These are phyloP conservation scores for Catonia carolina DNA, from an alignment of 2,888 invertebrate species.

Conservation along the genomic window DNA sequence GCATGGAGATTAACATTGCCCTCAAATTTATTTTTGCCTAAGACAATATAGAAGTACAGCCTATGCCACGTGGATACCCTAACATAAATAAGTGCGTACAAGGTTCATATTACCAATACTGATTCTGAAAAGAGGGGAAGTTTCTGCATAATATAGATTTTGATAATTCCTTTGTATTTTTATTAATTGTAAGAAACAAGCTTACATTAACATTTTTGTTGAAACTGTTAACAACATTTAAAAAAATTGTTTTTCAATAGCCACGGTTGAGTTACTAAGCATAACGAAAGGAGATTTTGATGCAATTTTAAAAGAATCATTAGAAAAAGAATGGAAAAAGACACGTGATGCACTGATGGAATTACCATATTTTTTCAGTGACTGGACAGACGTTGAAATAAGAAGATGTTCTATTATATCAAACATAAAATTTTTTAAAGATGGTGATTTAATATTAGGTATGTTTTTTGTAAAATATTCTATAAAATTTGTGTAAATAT, in stretches of 20 bases:
- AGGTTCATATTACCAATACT: too few relatives aligned
- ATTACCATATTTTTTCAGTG: not conserved
- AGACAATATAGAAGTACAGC: too few relatives aligned
- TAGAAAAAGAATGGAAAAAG: conserved; percentile 1
- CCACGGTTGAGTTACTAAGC: not conserved
- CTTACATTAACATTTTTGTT: not conserved
- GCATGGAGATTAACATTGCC: too few relatives aligned
- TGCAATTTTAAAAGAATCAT: conserved; percentile 2
- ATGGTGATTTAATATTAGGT: conserved; percentile 7
- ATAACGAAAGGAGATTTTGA: conserved; percentile 4
- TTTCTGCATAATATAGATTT: too few relatives aligned
- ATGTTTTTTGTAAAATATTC: too few relatives aligned
- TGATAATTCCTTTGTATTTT: too few relatives aligned
- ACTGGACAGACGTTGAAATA: conserved; percentile 1
- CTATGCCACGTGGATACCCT: too few relatives aligned
- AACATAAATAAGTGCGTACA: too few relatives aligned
- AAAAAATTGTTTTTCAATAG: not conserved
- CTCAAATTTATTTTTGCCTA: too few relatives aligned
- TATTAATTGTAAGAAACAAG: not conserved
- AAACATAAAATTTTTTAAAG: not conserved
- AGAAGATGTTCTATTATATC: not conserved
- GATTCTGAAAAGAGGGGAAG: too few relatives aligned
- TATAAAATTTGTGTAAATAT: too few relatives aligned
- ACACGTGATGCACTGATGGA: not conserved
- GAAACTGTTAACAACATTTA: not conserved